Conservation (phyloP, 2,888 invertebrate species). For the Chalcosyrphus nemorum region DNA sequence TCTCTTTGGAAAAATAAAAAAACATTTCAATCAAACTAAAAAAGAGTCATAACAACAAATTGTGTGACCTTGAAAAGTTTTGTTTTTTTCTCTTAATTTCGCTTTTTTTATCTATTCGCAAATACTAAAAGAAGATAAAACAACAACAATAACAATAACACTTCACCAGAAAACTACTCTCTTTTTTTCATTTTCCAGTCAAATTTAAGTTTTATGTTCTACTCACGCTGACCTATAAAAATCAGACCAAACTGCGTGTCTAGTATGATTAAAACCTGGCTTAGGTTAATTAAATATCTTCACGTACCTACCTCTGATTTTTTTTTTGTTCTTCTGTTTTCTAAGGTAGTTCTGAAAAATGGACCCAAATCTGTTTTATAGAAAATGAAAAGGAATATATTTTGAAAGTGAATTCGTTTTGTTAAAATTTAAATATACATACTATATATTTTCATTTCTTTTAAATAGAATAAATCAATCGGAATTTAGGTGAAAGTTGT, state of each 20-base stretch:
- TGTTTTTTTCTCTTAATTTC: constrained; percentile 14
- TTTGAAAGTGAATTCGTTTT: constrained; percentile 41
- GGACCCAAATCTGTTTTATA: constrained; percentile 1
- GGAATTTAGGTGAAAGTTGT: constrained; percentile 2
- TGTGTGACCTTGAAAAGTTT: constrained; percentile 41
- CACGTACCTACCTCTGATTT: constrained; percentile 39
- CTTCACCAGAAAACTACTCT: constrained; percentile 6
- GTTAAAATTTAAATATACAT: constrained; percentile 33
- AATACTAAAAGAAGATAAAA: constrained; percentile 32
- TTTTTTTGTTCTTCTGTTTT: not conserved
- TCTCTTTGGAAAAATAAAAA: not conserved
- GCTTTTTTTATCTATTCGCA: constrained; percentile 32
- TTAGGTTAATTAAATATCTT: constrained; percentile 61
- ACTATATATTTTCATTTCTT: constrained; percentile 9
- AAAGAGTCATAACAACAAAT: constrained; percentile 7
- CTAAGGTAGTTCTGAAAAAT: not conserved
- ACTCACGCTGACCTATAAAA: constrained; percentile 71
- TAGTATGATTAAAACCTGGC: constrained; percentile 53
- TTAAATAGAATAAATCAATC: not conserved
- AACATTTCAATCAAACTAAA: not conserved
- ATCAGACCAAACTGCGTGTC: constrained; percentile 54
- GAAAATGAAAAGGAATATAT: constrained; percentile 50
- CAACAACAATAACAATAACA: constrained; percentile 29
- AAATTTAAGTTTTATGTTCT: constrained; percentile 58
- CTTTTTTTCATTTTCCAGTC: constrained; percentile 21